phyloP scores from a whole-genome alignment of 2,113 vertebrate genomes.

The Connochaetes taurinus region DNA sequence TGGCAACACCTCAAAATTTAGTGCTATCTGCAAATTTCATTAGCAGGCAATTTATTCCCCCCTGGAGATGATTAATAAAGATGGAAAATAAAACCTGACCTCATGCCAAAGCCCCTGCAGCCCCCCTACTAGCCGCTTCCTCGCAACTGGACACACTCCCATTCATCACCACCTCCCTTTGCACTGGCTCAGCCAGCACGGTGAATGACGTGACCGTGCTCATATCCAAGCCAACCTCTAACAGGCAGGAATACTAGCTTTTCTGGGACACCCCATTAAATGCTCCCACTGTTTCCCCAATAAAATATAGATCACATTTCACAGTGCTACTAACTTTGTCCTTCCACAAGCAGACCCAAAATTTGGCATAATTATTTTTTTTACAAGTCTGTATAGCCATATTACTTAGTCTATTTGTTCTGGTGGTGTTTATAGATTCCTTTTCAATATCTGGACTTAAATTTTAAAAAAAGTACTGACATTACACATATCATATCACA shows the following conservation, averaged over 20 bases:
- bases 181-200: not conserved
- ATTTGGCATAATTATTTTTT: slow-evolving; percentile 14
- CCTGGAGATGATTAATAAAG: slow-evolving; percentile 72
- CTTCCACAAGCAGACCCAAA: not conserved
- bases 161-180: slow-evolving; percentile 45
- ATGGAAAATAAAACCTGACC: slow-evolving; percentile 68
- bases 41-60: slow-evolving; percentile 66
- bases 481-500: slow-evolving; percentile 29
- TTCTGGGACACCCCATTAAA: not conserved
- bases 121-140: slow-evolving; percentile 47
- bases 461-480: not conserved
- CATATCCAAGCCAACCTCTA: not conserved
- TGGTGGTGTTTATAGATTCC: slow-evolving; percentile 35
- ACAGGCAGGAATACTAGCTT: not conserved
- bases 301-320: not conserved
- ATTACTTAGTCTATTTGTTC: slow-evolving; percentile 27
- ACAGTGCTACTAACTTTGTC: slow-evolving; percentile 13
- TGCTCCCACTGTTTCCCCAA: not conserved
- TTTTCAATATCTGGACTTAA: not conserved
- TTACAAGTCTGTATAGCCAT: not conserved
- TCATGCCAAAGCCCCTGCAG: slow-evolving; percentile 55
- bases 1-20: slow-evolving; percentile 70
- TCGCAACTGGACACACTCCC: not conserved
- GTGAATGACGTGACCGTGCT: slow-evolving; percentile 14
- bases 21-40: slow-evolving; percentile 72